Evolutionary conservation across 2,888 invertebrate genomes (phyloP).

Genomic region (Panorpa germanica): DNA sequence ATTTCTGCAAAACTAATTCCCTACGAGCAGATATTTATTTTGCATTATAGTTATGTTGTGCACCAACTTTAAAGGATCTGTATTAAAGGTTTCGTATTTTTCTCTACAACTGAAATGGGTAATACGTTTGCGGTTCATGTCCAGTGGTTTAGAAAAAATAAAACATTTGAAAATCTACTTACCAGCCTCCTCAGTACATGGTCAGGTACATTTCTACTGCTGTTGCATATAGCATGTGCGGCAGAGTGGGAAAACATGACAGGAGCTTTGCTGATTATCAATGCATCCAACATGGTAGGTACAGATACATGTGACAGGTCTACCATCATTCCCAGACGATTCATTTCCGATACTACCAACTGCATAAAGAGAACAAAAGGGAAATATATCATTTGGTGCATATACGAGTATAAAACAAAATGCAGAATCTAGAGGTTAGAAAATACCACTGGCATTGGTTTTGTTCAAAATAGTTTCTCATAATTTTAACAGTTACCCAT

Average conservation of each 20-base stretch:
- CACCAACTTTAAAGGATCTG: no score
- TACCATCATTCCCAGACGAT: slow-evolving; percentile 73
- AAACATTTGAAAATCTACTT: slow-evolving; percentile 15
- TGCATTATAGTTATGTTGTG: no score
- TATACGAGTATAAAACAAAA: background rate
- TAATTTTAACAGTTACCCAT: no score
- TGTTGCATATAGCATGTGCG: slow-evolving; percentile 62
- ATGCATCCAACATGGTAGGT: slow-evolving; percentile 61
- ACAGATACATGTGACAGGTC: slow-evolving; percentile 68
- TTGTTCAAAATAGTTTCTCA: no score
- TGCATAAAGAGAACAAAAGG: slow-evolving; percentile 19
- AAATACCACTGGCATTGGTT: no score
- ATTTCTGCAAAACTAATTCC: no score
- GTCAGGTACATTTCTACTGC: slow-evolving; percentile 66
- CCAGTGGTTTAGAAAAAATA: no score
- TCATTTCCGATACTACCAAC: slow-evolving; percentile 73
- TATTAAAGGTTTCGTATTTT: no score
- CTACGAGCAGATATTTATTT: no score
- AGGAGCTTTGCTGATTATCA: slow-evolving; percentile 58
- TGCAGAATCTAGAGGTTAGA: no score
- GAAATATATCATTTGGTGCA: background rate
- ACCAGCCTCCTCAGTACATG: slow-evolving; percentile 50
- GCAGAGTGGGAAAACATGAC: slow-evolving; percentile 76
- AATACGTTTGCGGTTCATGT: no score
- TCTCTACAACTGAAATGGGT: no score